These are phyloP conservation scores for Diplodus puntazzo DNA, from an alignment of 2,797 vertebrate species.

Conservation along the genomic window DNA sequence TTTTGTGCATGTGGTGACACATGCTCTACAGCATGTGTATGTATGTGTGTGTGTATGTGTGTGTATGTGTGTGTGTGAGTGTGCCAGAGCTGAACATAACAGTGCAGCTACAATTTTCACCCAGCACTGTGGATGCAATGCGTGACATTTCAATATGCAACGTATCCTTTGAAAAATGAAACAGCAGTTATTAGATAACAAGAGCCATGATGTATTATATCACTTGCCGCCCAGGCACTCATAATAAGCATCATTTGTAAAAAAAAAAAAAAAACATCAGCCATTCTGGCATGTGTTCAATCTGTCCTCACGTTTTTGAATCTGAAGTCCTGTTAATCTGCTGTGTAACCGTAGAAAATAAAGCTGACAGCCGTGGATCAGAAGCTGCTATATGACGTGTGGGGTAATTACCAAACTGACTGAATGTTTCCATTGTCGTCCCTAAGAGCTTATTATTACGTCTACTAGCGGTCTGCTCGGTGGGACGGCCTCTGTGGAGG, in stretches of 20 bases:
- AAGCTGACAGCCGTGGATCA: constrained; percentile 18
- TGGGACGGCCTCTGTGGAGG: constrained; percentile 32
- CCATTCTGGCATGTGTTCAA: background rate
- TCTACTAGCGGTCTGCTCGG: constrained; percentile 49
- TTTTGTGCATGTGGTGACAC: background rate
- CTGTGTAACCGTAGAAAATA: constrained; percentile 30
- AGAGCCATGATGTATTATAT: constrained; percentile 23
- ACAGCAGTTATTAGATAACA: constrained; percentile 26
- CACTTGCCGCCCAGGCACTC: constrained; percentile 2
- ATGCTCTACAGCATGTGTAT: background rate
- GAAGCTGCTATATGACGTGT: constrained; percentile 11
- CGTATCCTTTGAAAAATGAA: constrained; percentile 17
- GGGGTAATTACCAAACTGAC: constrained; percentile 51
- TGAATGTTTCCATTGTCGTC: constrained; percentile 57
- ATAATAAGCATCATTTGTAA: constrained; percentile 35
- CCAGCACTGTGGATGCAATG: background rate
- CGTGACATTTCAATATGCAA: constrained; percentile 3
- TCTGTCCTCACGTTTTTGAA: constrained; percentile 17
- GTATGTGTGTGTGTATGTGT: background rate
- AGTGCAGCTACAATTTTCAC: constrained; percentile 9
- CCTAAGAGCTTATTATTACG: constrained; percentile 50
- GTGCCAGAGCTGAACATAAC: background rate
- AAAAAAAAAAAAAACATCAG: constrained; percentile 21
- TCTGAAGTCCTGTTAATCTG: constrained; percentile 35
- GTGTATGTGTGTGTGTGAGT: constrained; percentile 5